These are phyloP conservation scores for Conus betulinus DNA, from an alignment of 1,140 invertebrate species.

Conservation along the genomic window DNA sequence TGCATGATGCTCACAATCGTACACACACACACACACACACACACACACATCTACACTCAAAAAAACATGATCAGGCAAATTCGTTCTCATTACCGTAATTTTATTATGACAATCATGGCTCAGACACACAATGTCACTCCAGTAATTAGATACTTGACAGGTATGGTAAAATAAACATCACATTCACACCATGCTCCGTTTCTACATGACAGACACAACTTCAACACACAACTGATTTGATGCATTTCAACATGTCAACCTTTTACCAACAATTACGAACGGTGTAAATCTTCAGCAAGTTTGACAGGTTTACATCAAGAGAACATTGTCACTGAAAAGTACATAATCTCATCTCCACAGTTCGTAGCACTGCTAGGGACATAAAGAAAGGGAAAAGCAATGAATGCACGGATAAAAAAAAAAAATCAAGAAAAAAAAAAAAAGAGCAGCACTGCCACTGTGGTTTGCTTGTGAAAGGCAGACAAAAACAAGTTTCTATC, in stretches of 20 bases:
- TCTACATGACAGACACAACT: background rate
- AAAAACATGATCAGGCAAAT: background rate
- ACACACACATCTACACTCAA: background rate
- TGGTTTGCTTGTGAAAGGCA: background rate
- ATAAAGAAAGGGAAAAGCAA: background rate
- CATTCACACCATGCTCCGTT: slow-evolving; percentile 2
- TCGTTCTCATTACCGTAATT: background rate
- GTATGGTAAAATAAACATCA: slow-evolving; percentile 12
- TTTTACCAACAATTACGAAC: background rate
- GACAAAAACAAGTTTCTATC: background rate
- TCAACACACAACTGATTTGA: background rate
- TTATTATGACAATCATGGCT: slow-evolving; percentile 33
- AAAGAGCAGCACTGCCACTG: background rate
- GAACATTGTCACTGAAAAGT: background rate
- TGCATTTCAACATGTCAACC: background rate
- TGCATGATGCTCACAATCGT: too few species aligned
- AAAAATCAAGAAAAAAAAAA: background rate
- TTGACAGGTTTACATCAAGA: background rate
- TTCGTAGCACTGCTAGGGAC: background rate
- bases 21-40: background rate
- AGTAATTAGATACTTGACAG: background rate
- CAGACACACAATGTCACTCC: slow-evolving; percentile 26
- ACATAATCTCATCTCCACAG: background rate
- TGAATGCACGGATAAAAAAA: too few species aligned
- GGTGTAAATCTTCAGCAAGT: background rate